These are phyloP conservation scores for Micromussa lordhowensis DNA, from an alignment of 92 coral and sea anemone genomes.

Conservation along the genomic window DNA sequence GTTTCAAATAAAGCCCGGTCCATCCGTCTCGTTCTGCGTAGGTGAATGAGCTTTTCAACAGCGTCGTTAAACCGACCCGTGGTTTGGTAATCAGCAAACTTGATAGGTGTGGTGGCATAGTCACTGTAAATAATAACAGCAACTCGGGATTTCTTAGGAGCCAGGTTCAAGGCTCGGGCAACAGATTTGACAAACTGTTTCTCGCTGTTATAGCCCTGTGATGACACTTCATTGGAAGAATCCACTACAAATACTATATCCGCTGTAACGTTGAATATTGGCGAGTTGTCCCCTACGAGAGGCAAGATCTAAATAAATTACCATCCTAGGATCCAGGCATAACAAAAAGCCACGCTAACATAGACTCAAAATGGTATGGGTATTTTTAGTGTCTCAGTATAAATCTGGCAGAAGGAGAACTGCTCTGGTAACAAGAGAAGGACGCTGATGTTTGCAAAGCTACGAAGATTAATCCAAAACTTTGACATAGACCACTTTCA, in stretches of 20 bases:
- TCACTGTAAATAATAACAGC: slow-evolving; percentile 56
- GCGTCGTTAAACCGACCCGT: background rate
- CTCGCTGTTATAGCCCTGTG: background rate
- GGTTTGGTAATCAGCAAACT: slow-evolving; percentile 23
- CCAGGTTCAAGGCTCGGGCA: background rate
- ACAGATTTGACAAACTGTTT: background rate
- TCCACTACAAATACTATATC: slow-evolving; percentile 63
- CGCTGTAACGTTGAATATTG: background rate
- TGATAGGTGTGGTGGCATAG: slow-evolving; percentile 31
- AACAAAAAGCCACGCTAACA: no score
- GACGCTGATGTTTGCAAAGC: no score
- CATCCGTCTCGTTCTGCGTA: background rate
- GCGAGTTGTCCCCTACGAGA: background rate
- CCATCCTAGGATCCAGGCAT: no score
- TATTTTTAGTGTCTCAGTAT: no score
- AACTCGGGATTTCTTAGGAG: slow-evolving; percentile 64
- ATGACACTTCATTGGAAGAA: slow-evolving; percentile 56
- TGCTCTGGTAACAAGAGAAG: no score
- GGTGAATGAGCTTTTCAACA: background rate
- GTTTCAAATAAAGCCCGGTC: background rate
- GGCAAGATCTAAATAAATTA: background rate
- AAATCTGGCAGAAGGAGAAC: no score
- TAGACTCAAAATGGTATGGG: no score
- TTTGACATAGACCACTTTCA: no score
- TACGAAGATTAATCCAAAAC: no score